Base-by-base conservation (phyloP, 2,888 invertebrate genomes). In the Lordiphosa andalusiaca region DNA sequence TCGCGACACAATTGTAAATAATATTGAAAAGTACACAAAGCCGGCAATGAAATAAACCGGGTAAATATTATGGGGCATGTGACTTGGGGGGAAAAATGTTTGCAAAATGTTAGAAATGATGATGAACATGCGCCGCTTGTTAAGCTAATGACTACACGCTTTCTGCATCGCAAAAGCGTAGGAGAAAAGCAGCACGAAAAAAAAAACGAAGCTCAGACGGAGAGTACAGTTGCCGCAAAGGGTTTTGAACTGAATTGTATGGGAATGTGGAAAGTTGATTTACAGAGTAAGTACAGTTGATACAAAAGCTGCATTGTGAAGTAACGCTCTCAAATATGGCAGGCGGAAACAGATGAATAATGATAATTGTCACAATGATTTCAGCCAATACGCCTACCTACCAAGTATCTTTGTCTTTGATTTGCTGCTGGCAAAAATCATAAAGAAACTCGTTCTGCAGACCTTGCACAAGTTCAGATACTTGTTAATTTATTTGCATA, bases 91-190 rank as follows among this genome's bases (percentile, higher is more conserved):
- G 12, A 9, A 12, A 46, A 47, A 47, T 16, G 16, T 33, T 63
- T 66, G 57, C 61, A 56, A 49, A 33, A 35, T 37, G 52, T 55
- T 53, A 63, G 55, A 69, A 64, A 53, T 52, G 51, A 30, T 30
- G 30, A 50, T 52, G 55, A 59, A 41, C 68, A 75, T 78, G 80
- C 53, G 63, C 62, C 53, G 73, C 59, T 75, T 63, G 80, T 75
- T 71, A 53, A 52, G 50, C 74, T 71, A 71, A 77, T 71, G 66
- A 71, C 63, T 68, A 66, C 58, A 73, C 77, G 74, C 77, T 81
- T 77, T 81, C 77, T 76, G 73, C 69, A 54, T 59, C 69, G 52
- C 33, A 21, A 56, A 51, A 53, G 13, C 36, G 10, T 13, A 7
- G 21, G 42, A 25, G 33, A 13, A 33, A 37, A 19, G 16, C 35